A percentile compares a stretch with the other conserved stretches of the same genome.
Evolutionary conservation across 2,888 invertebrate genomes (phyloP).

Genomic region (Agonopterix subpropinquella): DNA sequence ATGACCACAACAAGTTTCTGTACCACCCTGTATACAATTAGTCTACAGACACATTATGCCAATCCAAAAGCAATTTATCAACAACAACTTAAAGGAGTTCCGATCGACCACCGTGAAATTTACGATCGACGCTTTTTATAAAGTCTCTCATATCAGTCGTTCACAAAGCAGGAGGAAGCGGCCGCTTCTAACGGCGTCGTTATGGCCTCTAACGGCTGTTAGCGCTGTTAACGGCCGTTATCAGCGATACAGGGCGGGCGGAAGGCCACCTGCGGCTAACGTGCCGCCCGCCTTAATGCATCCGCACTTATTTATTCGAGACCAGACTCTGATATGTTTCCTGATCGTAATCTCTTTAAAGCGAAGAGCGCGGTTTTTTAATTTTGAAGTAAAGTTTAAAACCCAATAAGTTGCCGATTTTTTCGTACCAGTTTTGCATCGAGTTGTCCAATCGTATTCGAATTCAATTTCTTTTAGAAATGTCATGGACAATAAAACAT

Average conservation of each 20-base stretch:
- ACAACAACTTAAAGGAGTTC: slow-evolving; percentile 16
- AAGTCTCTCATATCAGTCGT: slow-evolving; percentile 20
- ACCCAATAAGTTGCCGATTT: too few species aligned
- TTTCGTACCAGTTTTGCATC: too few species aligned
- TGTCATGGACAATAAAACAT: too few species aligned
- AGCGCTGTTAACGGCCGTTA: slow-evolving; percentile 36
- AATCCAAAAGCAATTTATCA: too few species aligned
- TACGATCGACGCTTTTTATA: slow-evolving; percentile 33
- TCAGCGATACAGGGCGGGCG: slow-evolving; percentile 57
- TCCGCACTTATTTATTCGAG: slow-evolving; percentile 70
- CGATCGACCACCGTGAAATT: slow-evolving; percentile 36
- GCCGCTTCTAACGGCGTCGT: slow-evolving; percentile 68
- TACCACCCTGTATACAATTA: too few species aligned
- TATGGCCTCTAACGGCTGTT: slow-evolving; percentile 52
- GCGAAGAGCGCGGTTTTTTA: too few species aligned
- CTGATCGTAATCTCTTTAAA: slow-evolving; percentile 11
- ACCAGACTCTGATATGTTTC: slow-evolving; percentile 56
- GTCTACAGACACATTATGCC: too few species aligned
- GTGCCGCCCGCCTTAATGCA: slow-evolving; percentile 65
- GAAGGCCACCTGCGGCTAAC: slow-evolving; percentile 64
- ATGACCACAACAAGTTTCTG: too few species aligned
- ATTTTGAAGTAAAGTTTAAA: too few species aligned
- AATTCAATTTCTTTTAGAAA: too few species aligned
- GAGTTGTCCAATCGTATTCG: too few species aligned
- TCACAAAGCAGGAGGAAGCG: slow-evolving; percentile 62